phyloP scores from a whole-genome alignment of 2,888 invertebrate species.

The Electrophaes corylata region DNA sequence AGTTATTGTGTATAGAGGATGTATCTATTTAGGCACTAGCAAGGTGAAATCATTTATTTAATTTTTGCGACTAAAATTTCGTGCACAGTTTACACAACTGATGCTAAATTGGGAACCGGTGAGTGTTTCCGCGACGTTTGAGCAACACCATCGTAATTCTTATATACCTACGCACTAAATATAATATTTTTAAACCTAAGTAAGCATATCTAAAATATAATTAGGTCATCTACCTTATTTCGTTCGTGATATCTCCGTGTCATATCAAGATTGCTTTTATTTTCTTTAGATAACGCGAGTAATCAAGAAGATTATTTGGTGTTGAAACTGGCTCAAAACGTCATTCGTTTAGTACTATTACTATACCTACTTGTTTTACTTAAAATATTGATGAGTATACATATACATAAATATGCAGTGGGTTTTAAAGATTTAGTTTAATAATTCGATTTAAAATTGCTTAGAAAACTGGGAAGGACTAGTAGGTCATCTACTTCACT shows the following conservation, averaged over 20 bases:
- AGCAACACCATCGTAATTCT: too few relatives aligned
- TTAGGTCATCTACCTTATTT: slow-evolving; percentile 43
- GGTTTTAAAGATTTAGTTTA: too few relatives aligned
- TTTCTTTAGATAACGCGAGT: slow-evolving; percentile 23
- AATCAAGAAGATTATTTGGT: slow-evolving; percentile 5
- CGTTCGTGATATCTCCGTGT: slow-evolving; percentile 23
- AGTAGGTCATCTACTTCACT: too few relatives aligned
- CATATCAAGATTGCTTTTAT: slow-evolving; percentile 22
- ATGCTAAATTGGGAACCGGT: slow-evolving; percentile 4
- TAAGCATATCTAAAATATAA: slow-evolving; percentile 30
- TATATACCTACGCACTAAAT: too few relatives aligned
- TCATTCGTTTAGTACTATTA: too few relatives aligned
- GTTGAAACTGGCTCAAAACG: background rate
- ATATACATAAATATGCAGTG: too few relatives aligned
- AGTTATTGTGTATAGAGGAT: too few relatives aligned
- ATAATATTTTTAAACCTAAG: slow-evolving; percentile 11
- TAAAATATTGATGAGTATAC: too few relatives aligned
- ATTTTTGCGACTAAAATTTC: background rate
- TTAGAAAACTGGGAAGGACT: too few relatives aligned
- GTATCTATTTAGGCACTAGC: background rate
- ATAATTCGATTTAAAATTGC: too few relatives aligned
- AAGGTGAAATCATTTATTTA: background rate
- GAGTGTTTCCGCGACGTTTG: slow-evolving; percentile 1
- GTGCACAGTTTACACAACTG: background rate
- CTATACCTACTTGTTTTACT: too few relatives aligned